A percentile compares a stretch with the other conserved stretches of the same genome.
These are phyloP conservation scores for Microcebus griseorufus DNA, from an alignment of 2,113 vertebrate species.

Conservation along the genomic window DNA sequence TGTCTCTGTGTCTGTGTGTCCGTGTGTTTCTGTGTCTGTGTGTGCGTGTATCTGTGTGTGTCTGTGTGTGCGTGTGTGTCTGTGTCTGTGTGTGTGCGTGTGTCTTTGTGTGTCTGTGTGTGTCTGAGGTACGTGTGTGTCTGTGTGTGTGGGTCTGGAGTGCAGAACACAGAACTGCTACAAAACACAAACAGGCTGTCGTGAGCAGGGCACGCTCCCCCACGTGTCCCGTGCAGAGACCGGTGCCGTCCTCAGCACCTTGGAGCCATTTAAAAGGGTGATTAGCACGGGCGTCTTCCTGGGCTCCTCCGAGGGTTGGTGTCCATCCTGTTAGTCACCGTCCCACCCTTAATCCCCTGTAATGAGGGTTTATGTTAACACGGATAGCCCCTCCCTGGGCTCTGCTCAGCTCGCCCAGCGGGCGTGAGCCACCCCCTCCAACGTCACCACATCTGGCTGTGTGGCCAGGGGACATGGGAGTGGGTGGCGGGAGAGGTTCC, in stretches of 20 bases:
- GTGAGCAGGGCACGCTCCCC: slow-evolving; percentile 73
- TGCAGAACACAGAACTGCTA: slow-evolving; percentile 67
- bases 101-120: no score
- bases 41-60: no score
- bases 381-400: slow-evolving; percentile 90
- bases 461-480: slow-evolving; percentile 44
- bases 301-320: slow-evolving; percentile 91
- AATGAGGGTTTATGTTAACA: slow-evolving; percentile 99
- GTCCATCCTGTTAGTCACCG: slow-evolving; percentile 94
- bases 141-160: not conserved
- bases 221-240: slow-evolving; percentile 65
- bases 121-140: no score
- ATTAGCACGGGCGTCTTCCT: slow-evolving; percentile 87
- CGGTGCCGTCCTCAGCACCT: slow-evolving; percentile 68
- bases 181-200: slow-evolving; percentile 79
- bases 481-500: no score
- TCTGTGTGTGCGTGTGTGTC: no score
- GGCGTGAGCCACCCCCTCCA: slow-evolving; percentile 89
- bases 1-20: no score
- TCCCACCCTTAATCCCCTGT: slow-evolving; percentile 94
- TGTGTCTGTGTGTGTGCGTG: no score
- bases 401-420: slow-evolving; percentile 90
- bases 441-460: slow-evolving; percentile 90
- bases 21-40: no score
- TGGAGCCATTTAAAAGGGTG: slow-evolving; percentile 90